Base-by-base conservation (phyloP, 2,888 invertebrate genomes). In the Acrocyrtus sp. region DNA sequence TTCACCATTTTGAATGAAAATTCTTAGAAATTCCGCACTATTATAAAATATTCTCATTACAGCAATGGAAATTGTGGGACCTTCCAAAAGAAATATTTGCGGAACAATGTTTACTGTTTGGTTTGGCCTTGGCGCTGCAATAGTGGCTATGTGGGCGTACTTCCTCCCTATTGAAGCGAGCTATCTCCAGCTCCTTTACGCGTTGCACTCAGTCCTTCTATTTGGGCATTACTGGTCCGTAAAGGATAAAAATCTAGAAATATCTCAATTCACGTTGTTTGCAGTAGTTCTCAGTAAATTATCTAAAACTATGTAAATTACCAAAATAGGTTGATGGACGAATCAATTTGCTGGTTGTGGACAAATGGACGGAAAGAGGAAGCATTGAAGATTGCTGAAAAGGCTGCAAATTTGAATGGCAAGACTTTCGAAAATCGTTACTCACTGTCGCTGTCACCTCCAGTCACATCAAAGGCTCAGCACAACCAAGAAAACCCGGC, bases 61-160 rank as follows among this genome's bases (percentile, higher is more conserved):
- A 62, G 51, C 41, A 5, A 62, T 62, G 62, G 62, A 62, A 53
- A 47, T 62, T 27, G 62, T 62, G 24, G 62, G 62, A 6, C 50
- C 62, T 17, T 41, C 51, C 1, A 24, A 17, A 22, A 12, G 62
- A 22, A 34, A n/a, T 12, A 5, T 62, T 41, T 62, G 62, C n/a
- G 62, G 61, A 3, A 62, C 51, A 1, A 19, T 62, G 41, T 51
- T 51, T 21, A 41, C 62, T 1, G 54, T 54, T n/a, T 54, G 54
- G 54, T 29, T 54, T n/a, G 54, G 29, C 12, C 12, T 54, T 12
- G 47, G 47, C 47, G 15, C 19, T 19, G 21, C 21, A 17, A 3
- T 47, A 19, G 47, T 2, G 4, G 15, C 17, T 3, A 2, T 21
- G 21, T 47, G 17, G 21, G 47, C 47, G 1, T 17, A 19, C 10